Percentiles rank a stretch among this genome's conserved stretches.
Conservation (phyloP, 2,797 vertebrate species). For the Zalophus californianus region DNA sequence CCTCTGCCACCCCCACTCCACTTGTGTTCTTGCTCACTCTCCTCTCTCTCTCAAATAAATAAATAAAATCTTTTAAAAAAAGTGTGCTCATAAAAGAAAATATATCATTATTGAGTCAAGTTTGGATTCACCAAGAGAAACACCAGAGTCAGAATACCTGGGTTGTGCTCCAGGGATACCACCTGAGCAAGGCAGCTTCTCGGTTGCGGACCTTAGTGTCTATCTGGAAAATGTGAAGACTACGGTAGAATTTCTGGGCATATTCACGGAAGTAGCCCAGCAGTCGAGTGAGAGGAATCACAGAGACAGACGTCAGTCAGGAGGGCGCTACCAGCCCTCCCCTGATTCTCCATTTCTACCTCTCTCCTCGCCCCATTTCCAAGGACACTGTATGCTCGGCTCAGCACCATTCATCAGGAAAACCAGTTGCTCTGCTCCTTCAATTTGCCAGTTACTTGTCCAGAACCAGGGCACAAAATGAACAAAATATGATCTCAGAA, state of each 20-base stretch:
- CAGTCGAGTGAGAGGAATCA: not conserved
- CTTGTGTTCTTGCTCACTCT: not conserved
- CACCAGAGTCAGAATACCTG: not conserved
- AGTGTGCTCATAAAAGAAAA: not conserved
- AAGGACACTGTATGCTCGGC: not conserved
- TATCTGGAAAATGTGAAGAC: not conserved
- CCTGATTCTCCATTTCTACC: not conserved
- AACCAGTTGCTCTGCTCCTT: not conserved
- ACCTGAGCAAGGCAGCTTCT: accelerated
- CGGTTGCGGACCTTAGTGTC: not conserved
- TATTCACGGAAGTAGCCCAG: no score
- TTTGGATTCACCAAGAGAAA: not conserved
- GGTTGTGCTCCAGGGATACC: not conserved
- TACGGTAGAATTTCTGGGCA: not conserved
- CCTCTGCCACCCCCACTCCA: not conserved
- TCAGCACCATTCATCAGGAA: not conserved
- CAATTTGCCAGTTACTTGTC: not conserved
- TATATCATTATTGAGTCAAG: not conserved
- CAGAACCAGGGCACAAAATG: not conserved
- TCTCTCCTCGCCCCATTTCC: not conserved
- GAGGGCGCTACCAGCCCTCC: accelerated
- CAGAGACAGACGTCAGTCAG: not conserved
- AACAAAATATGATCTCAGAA: not conserved
- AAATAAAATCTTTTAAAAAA: not conserved
- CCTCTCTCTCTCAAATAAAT: not conserved